Evolutionary conservation across 2,113 vertebrate species (phyloP).

Genomic region (Corythornis madagascariensis): DNA sequence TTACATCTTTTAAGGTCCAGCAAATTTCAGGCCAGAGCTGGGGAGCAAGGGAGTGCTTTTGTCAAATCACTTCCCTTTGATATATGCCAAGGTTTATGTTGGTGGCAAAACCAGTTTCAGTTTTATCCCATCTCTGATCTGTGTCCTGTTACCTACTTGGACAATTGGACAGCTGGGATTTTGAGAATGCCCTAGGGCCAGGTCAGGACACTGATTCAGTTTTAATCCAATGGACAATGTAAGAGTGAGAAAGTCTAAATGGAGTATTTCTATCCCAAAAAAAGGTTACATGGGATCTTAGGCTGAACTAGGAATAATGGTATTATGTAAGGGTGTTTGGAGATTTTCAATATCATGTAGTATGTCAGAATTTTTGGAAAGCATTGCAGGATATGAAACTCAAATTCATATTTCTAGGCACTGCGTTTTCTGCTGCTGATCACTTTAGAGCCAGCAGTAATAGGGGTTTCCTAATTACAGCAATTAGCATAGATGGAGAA

Average conservation of each 20-base stretch:
- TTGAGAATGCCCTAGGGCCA: background rate
- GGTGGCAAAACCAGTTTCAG: background rate
- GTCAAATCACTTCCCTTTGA: background rate
- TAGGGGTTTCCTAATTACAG: background rate
- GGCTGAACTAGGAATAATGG: background rate
- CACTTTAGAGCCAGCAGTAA: background rate
- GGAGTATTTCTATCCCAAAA: background rate
- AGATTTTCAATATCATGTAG: background rate
- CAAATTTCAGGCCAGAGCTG: background rate
- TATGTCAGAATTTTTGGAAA: background rate
- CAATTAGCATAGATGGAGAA: background rate
- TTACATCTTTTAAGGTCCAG: background rate
- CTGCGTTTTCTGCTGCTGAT: background rate
- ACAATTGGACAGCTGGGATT: background rate
- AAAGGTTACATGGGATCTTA: background rate
- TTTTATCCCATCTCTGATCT: background rate
- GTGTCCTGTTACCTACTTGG: background rate
- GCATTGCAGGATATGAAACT: background rate
- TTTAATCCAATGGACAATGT: background rate
- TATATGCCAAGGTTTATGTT: accelerated
- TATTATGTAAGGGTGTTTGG: background rate
- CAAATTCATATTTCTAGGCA: background rate
- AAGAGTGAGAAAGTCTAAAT: background rate
- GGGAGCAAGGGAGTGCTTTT: background rate
- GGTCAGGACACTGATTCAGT: background rate